Conservation (phyloP, 2,888 invertebrate species). For the Athripsodes cinereus region DNA sequence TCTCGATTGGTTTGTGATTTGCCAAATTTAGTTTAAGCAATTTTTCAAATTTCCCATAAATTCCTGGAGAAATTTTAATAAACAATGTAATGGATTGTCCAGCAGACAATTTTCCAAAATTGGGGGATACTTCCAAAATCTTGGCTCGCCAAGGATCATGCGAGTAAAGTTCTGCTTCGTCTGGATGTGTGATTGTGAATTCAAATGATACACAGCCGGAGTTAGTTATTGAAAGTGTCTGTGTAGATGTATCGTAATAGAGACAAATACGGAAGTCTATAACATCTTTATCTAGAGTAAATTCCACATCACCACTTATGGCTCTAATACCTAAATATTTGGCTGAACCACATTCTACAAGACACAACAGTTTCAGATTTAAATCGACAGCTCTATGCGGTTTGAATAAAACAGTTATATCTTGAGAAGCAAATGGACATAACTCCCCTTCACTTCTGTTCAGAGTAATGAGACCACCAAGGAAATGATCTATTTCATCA, state of each 20-base stretch:
- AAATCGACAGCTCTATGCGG: conserved; percentile 4
- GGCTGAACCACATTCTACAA: conserved; percentile 6
- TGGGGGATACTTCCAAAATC: conserved; percentile 1
- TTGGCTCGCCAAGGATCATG: neutral
- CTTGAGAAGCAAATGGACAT: conserved; percentile 8
- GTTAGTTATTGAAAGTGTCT: conserved; percentile 8
- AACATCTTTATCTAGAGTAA: neutral
- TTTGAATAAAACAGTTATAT: conserved; percentile 9
- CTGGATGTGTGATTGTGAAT: conserved; percentile 1
- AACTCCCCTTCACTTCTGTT: neutral
- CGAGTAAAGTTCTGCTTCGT: neutral
- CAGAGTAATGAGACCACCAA: neutral
- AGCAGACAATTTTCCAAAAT: conserved; percentile 3
- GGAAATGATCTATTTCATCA: neutral
- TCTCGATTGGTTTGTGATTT: conserved; percentile 3
- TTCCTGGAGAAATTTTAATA: conserved; percentile 8
- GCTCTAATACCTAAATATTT: conserved; percentile 9
- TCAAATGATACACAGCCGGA: conserved; percentile 13
- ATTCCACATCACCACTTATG: conserved; percentile 12
- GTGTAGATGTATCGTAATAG: conserved; percentile 5
- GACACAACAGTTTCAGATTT: conserved; percentile 8
- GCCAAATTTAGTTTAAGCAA: conserved; percentile 2
- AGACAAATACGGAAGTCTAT: conserved; percentile 10
- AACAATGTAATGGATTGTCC: conserved; percentile 5
- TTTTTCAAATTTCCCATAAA: conserved; percentile 12